phyloP scores from a whole-genome alignment of 2,113 vertebrate genomes.

The Dermatemys mawii region DNA sequence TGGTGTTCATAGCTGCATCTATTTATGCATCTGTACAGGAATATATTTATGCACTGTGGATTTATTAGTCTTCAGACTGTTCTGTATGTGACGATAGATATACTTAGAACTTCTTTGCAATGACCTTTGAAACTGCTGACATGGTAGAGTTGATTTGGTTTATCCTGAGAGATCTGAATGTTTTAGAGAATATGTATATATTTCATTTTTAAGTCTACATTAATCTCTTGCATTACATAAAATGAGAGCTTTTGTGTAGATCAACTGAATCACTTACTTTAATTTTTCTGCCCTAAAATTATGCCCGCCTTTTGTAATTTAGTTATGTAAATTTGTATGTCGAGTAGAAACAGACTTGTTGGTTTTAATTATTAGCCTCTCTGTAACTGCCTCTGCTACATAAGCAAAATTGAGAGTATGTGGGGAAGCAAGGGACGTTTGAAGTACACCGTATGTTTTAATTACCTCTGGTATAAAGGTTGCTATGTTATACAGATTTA shows the following conservation, averaged over 20 bases:
- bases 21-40: slow-evolving; percentile 59
- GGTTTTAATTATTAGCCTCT: slow-evolving; percentile 41
- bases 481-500: not conserved
- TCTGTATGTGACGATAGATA: slow-evolving; percentile 71
- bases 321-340: not conserved
- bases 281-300: not conserved
- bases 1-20: slow-evolving; percentile 43
- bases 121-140: slow-evolving; percentile 84
- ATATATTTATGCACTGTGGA: slow-evolving; percentile 48
- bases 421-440: not conserved
- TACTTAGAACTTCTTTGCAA: slow-evolving; percentile 62
- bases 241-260: slow-evolving; percentile 8
- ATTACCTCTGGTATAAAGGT: not conserved
- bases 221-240: slow-evolving; percentile 64
- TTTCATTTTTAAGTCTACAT: slow-evolving; percentile 67
- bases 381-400: not conserved
- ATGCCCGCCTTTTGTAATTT: slow-evolving; percentile 14
- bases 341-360: not conserved
- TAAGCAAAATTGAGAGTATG: not conserved
- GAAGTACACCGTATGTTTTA: not conserved
- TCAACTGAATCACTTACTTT: not conserved
- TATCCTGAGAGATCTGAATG: slow-evolving; percentile 10
- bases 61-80: slow-evolving; percentile 77
- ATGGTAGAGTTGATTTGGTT: slow-evolving; percentile 59
- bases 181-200: slow-evolving; percentile 72